Evolutionary conservation across 92 coral and sea anemone species (phyloP).

Genomic region (Diadumene lineata): DNA sequence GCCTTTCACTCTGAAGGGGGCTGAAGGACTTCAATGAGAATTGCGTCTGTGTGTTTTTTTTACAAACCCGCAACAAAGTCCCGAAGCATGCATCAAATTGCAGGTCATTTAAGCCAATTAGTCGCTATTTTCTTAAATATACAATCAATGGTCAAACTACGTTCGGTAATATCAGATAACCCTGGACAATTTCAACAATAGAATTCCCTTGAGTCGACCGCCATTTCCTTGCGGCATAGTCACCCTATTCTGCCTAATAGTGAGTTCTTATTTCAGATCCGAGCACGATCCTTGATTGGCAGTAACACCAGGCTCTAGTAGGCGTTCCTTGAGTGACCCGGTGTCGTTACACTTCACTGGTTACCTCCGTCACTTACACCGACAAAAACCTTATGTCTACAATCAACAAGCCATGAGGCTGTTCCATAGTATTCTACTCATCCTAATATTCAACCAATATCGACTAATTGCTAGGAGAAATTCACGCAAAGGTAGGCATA

Average conservation of each 20-base stretch:
- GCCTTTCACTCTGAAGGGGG: no score
- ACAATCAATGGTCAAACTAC: neutral
- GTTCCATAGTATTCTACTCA: conserved; percentile 26
- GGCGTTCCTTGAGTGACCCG: conserved; percentile 72
- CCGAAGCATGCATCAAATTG: neutral
- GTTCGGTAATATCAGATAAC: neutral
- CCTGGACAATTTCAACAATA: neutral
- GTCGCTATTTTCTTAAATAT: neutral
- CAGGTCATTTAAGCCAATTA: conserved; percentile 1
- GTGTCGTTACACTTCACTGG: conserved; percentile 62
- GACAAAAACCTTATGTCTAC: conserved; percentile 47
- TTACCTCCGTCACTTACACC: conserved; percentile 45
- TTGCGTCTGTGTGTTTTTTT: neutral
- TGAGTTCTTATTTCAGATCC: conserved; percentile 16
- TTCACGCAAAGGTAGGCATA: conserved; percentile 38
- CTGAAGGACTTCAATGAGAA: neutral
- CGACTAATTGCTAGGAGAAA: conserved; percentile 26
- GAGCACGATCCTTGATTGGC: conserved; percentile 68
- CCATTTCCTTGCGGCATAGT: conserved; percentile 5
- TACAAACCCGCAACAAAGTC: neutral
- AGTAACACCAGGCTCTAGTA: conserved; percentile 35
- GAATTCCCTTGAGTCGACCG: neutral
- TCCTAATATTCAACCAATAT: conserved; percentile 33
- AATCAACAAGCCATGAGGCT: conserved; percentile 47
- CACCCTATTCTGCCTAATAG: neutral